Conservation (phyloP, 2,888 invertebrate species). For the Chrysolina oricalcia region DNA sequence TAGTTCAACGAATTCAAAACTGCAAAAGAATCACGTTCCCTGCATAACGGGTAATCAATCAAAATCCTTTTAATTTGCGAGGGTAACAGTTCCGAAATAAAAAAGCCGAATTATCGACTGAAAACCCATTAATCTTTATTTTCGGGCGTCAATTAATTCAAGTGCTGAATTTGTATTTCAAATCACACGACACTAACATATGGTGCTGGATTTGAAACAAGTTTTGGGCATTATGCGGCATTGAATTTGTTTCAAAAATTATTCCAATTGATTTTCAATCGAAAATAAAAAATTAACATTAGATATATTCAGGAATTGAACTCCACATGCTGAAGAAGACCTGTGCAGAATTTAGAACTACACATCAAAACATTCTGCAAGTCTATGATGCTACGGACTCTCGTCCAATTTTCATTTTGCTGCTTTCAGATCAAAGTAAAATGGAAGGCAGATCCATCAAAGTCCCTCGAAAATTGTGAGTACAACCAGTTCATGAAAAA, state of each 20-base stretch:
- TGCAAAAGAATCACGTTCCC: constrained; percentile 3
- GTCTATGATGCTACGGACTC: no score
- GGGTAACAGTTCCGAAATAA: constrained; percentile 36
- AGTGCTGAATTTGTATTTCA: constrained; percentile 21
- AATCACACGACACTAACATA: constrained; percentile 2
- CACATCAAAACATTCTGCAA: no score
- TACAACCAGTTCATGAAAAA: no score
- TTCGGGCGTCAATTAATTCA: constrained; percentile 39
- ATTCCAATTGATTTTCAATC: no score
- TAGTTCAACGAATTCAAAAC: not conserved
- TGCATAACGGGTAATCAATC: constrained; percentile 35
- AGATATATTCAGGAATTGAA: no score
- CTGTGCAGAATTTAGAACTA: no score
- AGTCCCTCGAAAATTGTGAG: no score
- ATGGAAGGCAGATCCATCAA: no score
- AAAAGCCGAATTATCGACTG: constrained; percentile 40
- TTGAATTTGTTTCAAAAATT: not conserved
- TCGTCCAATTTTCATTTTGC: no score
- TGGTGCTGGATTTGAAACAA: constrained; percentile 7
- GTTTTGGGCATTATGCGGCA: not conserved
- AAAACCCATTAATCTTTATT: constrained; percentile 43
- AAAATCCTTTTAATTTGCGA: constrained; percentile 41
- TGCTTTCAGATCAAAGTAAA: no score
- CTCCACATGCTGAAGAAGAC: no score
- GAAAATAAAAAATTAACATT: no score